A percentile compares a stretch with the other conserved stretches of the same genome.
These are phyloP conservation scores for Drosophila persimilis DNA, from an alignment of 1,140 invertebrate species.

Conservation along the genomic window DNA sequence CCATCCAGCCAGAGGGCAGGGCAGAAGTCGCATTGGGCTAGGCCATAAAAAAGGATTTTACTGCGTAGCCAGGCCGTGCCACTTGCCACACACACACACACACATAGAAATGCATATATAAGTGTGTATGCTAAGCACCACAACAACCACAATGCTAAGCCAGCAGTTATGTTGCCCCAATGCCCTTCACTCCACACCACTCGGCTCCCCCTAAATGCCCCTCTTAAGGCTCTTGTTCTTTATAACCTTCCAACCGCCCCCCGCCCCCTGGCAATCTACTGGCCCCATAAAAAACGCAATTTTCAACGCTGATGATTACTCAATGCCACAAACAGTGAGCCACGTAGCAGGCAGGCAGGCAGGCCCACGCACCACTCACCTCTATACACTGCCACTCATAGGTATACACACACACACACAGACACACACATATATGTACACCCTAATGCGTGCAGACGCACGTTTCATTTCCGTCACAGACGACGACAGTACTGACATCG, in stretches of 20 bases:
- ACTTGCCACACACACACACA: constrained; percentile 54
- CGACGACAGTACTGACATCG: constrained; percentile 44
- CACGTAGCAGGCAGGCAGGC: constrained; percentile 22
- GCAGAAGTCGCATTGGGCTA: constrained; percentile 53
- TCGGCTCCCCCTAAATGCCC: background rate
- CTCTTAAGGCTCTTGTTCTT: background rate
- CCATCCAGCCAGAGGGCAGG: background rate
- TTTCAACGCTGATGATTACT: constrained; percentile 81
- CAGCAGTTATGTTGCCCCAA: constrained; percentile 26
- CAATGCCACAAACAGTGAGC: constrained; percentile 74
- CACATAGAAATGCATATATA: constrained; percentile 12
- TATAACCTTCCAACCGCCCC: constrained; percentile 5
- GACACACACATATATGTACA: constrained; percentile 6
- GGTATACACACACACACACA: constrained; percentile 11
- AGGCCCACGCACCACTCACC: background rate
- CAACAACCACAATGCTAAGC: constrained; percentile 26
- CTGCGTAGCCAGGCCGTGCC: constrained; percentile 71
- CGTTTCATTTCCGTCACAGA: constrained; percentile 76
- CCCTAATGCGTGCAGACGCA: constrained; percentile 31
- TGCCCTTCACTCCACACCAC: constrained; percentile 39
- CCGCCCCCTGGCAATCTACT: constrained; percentile 6
- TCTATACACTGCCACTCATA: constrained; percentile 5
- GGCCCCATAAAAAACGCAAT: constrained; percentile 78
- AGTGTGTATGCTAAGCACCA: constrained; percentile 60
- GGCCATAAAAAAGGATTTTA: constrained; percentile 80